Evolutionary conservation across 2,797 vertebrate species (phyloP), one percentile per base, ranked within the genome.

Genomic region (Pampus argenteus): DNA sequence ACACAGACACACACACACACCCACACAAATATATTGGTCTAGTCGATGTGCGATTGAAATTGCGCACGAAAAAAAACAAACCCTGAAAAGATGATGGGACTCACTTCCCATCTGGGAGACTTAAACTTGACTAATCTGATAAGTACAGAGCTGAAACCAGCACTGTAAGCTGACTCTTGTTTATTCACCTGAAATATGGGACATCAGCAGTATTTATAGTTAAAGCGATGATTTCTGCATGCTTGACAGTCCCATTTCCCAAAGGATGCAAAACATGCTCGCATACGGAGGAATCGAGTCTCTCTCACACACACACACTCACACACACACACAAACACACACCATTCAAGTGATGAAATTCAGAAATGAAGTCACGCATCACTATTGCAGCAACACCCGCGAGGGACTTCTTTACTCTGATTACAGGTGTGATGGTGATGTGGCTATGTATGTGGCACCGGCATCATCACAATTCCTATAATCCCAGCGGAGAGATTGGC

Each of bases 171-270:
- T 40, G 73, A 58, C 66, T 77, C 71, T 73, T 91, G 83, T 90
- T 86, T 86, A 79, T 81, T 83, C 81, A 89, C 81, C 79, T 90
- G 84, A 87, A 89, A 90, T 87, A 71, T 83, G 74, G 82, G 55
- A 85, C 73, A 76, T 91, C 90, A 81, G 88, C 87, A 84, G 76
- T 83, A 87, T 86, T 89, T 79, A 82, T 66, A 68, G 76, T 86
- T 76, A 80, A 89, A 89, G 74, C 59, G 47, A 34, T 50, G 61
- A 73, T 86, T 87, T 81, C 63, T 81, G 76, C 79, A 51, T 26
- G 77, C 83, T 52, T 82, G 82, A 89, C 89, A 83, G 81, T 76
- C 78, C 72, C 66, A 31, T 79, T 79, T 81, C 82, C 85, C 83
- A 48, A 59, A 85, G 74, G 82, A 85, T 57, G 47, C 60, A 18